Evolutionary conservation across 2,888 invertebrate species (phyloP).

Genomic region (Acronicta psi): DNA sequence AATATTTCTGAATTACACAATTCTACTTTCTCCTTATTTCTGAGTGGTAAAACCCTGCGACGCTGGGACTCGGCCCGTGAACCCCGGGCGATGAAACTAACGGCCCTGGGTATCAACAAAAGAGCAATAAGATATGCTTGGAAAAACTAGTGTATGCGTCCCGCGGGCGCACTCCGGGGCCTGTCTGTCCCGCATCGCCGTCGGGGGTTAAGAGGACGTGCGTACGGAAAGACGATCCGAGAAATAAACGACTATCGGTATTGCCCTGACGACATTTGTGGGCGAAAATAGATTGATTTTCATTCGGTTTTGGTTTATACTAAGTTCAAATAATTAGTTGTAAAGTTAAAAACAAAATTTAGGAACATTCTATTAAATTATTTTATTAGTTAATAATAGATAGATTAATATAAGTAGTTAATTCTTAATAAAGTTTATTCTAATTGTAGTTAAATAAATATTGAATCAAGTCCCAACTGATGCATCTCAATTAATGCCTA

Average conservation of each 20-base stretch:
- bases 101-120: slow-evolving; percentile 87
- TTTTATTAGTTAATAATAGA: too few species aligned
- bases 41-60: slow-evolving; percentile 57
- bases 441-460: too few species aligned
- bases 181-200: slow-evolving; percentile 66
- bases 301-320: slow-evolving; percentile 58
- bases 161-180: slow-evolving; percentile 73
- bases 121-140: slow-evolving; percentile 89
- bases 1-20: slow-evolving; percentile 13
- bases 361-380: not conserved
- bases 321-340: slow-evolving; percentile 20
- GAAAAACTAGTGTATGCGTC: slow-evolving; percentile 87
- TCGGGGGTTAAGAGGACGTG: slow-evolving; percentile 70
- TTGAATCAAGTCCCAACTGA: not conserved
- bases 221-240: slow-evolving; percentile 56
- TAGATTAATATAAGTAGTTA: too few species aligned
- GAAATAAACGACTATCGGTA: slow-evolving; percentile 71
- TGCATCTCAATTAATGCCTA: slow-evolving; percentile 14
- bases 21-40: slow-evolving; percentile 18
- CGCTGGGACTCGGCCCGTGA: slow-evolving; percentile 63
- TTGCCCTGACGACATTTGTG: slow-evolving; percentile 66
- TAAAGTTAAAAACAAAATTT: slow-evolving; percentile 8
- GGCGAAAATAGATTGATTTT: slow-evolving; percentile 66
- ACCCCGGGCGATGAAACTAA: slow-evolving; percentile 88
- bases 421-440: too few species aligned